Evolutionary conservation across 1,140 invertebrate genomes (phyloP), one percentile per base, ranked within the genome.

Genomic region (Drosophila kohkoa): DNA sequence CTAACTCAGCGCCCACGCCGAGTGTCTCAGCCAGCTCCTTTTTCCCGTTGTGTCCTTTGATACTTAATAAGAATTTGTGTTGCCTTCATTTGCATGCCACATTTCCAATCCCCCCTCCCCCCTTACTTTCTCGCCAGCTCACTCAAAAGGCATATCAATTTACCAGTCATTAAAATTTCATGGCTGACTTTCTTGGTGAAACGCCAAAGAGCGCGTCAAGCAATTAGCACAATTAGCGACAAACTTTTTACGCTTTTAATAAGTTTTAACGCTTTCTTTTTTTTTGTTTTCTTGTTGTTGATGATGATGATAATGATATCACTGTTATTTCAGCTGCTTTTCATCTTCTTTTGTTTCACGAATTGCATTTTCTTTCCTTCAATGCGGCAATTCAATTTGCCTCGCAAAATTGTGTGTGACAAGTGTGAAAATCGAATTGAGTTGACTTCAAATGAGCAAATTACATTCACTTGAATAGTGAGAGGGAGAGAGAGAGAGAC

Each of bases 131-230:
- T 4, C 16, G 10, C 8, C 32, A n/a, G 25, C 63, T 49, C 62
- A 64, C 67, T 87, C 77, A 83, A 90, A 91, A 80, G 81, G 83
- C 81, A 70, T 91, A 91, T 91, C 88, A 89, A 49, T 79, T 91
- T 91, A 89, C 88, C 60, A 82, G 80, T 91, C 88, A 91, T 91
- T 91, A 91, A 91, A 91, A 91, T 85, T 89, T 91, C 76, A 85
- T 76, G 81, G 77, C 78, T 89, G 85, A 83, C 83, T 83, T 74
- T 86, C 62, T 45, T 45, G 5, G 49, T n/a, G 20, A 38, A 35
- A 41, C 69, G 59, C 52, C 82, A 81, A 86, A 83, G 81, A 83
- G 81, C 79, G 81, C 79, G 75, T 38, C 60, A 54, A 83, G 70
- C 82, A 82, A 79, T 82, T 73, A 75, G 73, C 76, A 64, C 77